Evolutionary conservation across 2,113 vertebrate species (phyloP).

Genomic region (Chloebia gouldiae): DNA sequence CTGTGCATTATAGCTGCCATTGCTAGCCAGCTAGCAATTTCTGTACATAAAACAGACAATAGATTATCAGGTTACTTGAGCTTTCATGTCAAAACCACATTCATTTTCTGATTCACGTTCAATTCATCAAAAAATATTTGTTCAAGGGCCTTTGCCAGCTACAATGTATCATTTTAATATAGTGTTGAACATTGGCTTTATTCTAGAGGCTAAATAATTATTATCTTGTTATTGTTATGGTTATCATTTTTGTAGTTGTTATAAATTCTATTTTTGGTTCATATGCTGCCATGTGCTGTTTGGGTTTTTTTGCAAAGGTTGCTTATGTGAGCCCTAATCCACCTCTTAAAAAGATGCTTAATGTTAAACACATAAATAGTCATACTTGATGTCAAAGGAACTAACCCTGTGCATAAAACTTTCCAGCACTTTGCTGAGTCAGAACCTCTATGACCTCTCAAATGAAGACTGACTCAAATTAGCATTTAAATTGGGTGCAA

Average conservation of each 20-base stretch:
- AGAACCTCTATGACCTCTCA: constrained; percentile 37
- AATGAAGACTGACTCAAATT: constrained; percentile 55
- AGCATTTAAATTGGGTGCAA: constrained; percentile 60
- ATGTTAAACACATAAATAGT: constrained; percentile 24
- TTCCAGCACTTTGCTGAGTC: constrained; percentile 46
- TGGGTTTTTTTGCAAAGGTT: not conserved
- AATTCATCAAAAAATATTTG: constrained; percentile 60
- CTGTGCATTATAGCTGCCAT: constrained; percentile 31
- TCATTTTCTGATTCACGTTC: constrained; percentile 55
- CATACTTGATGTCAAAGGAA: constrained; percentile 16
- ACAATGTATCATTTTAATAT: constrained; percentile 50
- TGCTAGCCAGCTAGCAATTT: constrained; percentile 51
- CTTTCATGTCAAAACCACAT: constrained; percentile 61
- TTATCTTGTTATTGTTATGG: constrained; percentile 42
- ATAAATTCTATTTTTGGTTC: not conserved
- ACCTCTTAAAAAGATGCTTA: constrained; percentile 13
- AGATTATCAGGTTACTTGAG: constrained; percentile 44
- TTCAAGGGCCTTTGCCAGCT: constrained; percentile 51
- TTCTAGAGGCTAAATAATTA: constrained; percentile 39
- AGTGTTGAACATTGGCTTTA: constrained; percentile 14
- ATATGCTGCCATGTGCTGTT: not conserved
- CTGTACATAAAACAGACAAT: constrained; percentile 54
- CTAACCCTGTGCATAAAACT: constrained; percentile 21
- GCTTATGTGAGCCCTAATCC: not conserved
- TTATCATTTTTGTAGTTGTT: constrained; percentile 9